These are phyloP conservation scores for Rhabdophis nuchalis DNA, from an alignment of 2,797 vertebrate species.

Conservation along the genomic window DNA sequence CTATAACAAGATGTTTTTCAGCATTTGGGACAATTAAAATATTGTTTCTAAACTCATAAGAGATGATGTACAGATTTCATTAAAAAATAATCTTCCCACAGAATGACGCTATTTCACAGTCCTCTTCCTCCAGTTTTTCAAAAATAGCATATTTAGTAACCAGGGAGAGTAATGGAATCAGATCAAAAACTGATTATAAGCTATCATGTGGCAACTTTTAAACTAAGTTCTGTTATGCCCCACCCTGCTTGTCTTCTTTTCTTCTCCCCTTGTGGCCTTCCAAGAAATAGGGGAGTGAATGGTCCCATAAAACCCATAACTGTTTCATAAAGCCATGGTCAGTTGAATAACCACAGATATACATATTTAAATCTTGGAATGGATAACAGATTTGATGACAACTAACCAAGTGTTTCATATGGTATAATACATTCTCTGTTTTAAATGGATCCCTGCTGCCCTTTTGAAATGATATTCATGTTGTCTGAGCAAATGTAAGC, in stretches of 20 bases:
- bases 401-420: background rate
- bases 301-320: conserved; percentile 37
- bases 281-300: conserved; percentile 3
- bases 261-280: background rate
- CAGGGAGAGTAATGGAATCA: background rate
- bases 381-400: conserved; percentile 31
- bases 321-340: conserved; percentile 39
- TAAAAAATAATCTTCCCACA: background rate
- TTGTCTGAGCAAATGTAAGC: conserved; percentile 44
- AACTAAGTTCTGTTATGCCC: background rate
- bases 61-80: background rate
- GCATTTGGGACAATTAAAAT: background rate
- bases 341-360: conserved; percentile 4
- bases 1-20: background rate
- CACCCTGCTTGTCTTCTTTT: background rate
- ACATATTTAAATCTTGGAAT: conserved; percentile 30
- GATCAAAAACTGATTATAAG: background rate
- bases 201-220: background rate
- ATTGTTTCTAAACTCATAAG: background rate
- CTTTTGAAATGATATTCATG: conserved; percentile 40
- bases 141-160: conserved; percentile 17
- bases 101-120: background rate
- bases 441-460: conserved; percentile 17
- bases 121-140: conserved; percentile 2
- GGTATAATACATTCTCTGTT: conserved; percentile 37